Conservation (phyloP, 1,140 invertebrate genomes). For the Eriosoma lanigerum region DNA sequence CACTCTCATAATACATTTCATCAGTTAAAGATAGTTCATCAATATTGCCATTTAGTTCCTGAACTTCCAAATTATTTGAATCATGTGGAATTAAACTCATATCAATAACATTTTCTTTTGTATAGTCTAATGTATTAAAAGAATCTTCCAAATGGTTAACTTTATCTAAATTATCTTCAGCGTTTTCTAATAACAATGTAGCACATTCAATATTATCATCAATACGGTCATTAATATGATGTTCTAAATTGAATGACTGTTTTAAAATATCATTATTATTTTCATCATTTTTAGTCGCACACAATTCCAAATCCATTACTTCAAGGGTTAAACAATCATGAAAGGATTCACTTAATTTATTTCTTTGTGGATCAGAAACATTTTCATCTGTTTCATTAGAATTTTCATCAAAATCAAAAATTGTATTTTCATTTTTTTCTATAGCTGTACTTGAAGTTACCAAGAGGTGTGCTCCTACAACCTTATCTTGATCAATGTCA, state of each 20-base stretch:
- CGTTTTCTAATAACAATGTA: conserved; percentile 3
- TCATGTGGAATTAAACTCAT: neutral
- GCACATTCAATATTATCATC: neutral
- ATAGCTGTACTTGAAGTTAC: too few relatives aligned
- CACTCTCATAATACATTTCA: too few relatives aligned
- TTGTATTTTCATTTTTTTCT: neutral
- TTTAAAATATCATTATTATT: too few relatives aligned
- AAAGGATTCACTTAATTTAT: neutral
- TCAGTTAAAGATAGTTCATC: too few relatives aligned
- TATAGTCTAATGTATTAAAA: neutral
- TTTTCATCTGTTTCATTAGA: too few relatives aligned
- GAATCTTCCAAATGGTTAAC: neutral
- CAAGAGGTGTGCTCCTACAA: too few relatives aligned
- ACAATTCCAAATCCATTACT: neutral
- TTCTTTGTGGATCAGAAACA: neutral
- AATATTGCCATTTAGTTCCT: too few relatives aligned
- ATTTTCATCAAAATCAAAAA: neutral
- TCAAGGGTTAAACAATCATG: neutral
- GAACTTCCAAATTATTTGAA: too few relatives aligned
- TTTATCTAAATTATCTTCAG: neutral
- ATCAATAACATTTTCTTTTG: neutral
- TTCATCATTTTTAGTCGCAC: too few relatives aligned
- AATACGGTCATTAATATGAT: too few relatives aligned
- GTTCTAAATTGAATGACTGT: too few relatives aligned
- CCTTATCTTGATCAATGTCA: neutral